Base-by-base conservation (phyloP, 2,797 vertebrate species). In the Nyctibius grandis region DNA sequence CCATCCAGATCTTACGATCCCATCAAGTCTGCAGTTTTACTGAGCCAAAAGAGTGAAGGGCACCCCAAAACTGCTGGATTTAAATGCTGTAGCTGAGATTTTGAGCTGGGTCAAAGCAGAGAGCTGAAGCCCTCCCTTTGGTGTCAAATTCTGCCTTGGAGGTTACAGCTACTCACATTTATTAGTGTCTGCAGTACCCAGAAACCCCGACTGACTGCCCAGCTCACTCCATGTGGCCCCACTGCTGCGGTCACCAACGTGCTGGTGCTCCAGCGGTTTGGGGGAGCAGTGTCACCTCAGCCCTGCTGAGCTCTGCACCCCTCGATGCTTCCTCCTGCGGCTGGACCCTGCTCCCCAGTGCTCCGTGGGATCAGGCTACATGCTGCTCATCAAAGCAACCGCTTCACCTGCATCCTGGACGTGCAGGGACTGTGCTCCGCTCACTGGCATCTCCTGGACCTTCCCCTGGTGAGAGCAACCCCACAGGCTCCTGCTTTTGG, bases 221-320 rank as follows among this genome's bases (percentile, higher is more conserved):
- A 42, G 33, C 68, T 50, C 48, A 2, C 20, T 45, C 31, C 15
- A 20, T 1, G 2, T 7, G 42, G 31, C 26, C 9, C 9, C 4
- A 44, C 34, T 0, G 17, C 85, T 40, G 63, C 0, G 1, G 11
- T 1, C 2, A 0, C 70, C 1, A 8, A 9, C 17, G 33, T 17
- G 28, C 21, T 2, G 29, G 5, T 23, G 9, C 47, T 14, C 12
- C 60, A 5, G 64, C 0, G 3, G 11, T 40, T 34, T 73, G 51
- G 51, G 61, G 67, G 34, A 34, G 60, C 1, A 6, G 15, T 36
- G 38, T 53, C 74, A 38, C 15, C 63, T 26, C 82, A 59, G 59
- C 38, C 76, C 79, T 23, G 53, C 82, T 17, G 51, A 63, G 64
- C 78, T 69, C 89, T 73, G 75, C 34, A 2, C 53, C 56, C 47